Conservation (phyloP, 2,797 vertebrate genomes). For the Anableps anableps region DNA sequence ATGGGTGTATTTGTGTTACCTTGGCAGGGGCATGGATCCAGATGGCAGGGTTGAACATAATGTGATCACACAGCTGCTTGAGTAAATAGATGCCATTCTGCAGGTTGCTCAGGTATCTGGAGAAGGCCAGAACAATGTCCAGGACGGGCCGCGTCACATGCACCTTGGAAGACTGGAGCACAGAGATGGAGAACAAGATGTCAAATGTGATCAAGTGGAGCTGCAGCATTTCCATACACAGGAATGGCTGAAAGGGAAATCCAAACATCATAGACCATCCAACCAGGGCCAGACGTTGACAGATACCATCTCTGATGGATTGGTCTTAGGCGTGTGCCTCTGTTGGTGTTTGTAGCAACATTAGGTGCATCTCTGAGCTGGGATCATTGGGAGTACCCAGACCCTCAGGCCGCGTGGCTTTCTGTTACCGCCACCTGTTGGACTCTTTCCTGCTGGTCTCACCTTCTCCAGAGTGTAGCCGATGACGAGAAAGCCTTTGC, state of each 20-base stretch:
- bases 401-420: no score
- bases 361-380: conserved; percentile 21
- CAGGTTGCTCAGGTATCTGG: conserved; percentile 95
- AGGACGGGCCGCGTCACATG: conserved; percentile 91
- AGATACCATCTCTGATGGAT: conserved; percentile 32
- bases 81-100: conserved; percentile 92
- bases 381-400: conserved; percentile 36
- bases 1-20: conserved; percentile 76
- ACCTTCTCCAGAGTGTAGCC: conserved; percentile 98
- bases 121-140: conserved; percentile 94
- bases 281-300: conserved; percentile 50
- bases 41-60: conserved; percentile 97
- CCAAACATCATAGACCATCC: conserved; percentile 56
- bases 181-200: conserved; percentile 19
- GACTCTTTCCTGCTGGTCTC: conserved; percentile 50
- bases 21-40: conserved; percentile 98
- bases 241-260: conserved; percentile 19
- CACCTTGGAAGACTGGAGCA: conserved; percentile 91
- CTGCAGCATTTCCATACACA: background rate
- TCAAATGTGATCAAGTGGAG: conserved; percentile 3
- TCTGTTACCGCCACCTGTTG: no score
- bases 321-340: conserved; percentile 22
- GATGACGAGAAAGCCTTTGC: conserved; percentile 98
- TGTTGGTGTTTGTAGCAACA: conserved; percentile 29
- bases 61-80: conserved; percentile 97